A percentile compares a stretch with the other conserved stretches of the same genome.
Evolutionary conservation across 2,113 vertebrate species (phyloP).

Genomic region (Phalacrocorax pelagicus): DNA sequence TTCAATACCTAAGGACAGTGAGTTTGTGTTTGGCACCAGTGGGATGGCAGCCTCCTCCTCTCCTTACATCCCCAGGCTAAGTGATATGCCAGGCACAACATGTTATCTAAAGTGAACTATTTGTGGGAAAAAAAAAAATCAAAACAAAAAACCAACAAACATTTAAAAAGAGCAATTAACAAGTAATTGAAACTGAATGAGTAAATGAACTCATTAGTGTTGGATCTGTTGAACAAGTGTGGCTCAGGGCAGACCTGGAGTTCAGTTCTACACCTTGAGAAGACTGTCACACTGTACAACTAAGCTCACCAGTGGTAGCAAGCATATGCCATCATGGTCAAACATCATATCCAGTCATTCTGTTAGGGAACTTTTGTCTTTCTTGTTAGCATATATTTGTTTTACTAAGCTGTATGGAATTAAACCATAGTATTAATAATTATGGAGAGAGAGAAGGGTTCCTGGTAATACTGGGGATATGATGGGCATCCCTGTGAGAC

Average conservation of each 20-base stretch:
- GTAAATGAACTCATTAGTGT: neutral
- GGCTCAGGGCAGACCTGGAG: neutral
- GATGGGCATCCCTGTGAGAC: neutral
- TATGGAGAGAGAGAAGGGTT: neutral
- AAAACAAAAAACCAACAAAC: neutral
- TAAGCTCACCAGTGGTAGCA: neutral
- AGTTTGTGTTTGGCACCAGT: neutral
- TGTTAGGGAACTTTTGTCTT: neutral
- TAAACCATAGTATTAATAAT: neutral
- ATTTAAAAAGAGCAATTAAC: neutral
- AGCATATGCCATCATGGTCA: rapidly evolving
- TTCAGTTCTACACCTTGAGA: neutral
- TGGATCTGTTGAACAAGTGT: neutral
- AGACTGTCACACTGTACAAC: neutral
- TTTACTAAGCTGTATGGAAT: neutral
- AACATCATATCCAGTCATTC: neutral
- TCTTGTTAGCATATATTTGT: neutral
- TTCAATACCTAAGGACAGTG: neutral
- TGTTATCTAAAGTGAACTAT: neutral
- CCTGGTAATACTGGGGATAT: neutral
- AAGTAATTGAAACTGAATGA: neutral
- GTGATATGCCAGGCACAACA: neutral
- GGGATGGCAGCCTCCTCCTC: neutral
- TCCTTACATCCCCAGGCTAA: neutral
- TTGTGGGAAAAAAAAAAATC: neutral